A percentile compares a stretch with the other conserved stretches of the same genome.
Conservation (phyloP, 2,888 invertebrate genomes). For the Aspidiotus rigidus region DNA sequence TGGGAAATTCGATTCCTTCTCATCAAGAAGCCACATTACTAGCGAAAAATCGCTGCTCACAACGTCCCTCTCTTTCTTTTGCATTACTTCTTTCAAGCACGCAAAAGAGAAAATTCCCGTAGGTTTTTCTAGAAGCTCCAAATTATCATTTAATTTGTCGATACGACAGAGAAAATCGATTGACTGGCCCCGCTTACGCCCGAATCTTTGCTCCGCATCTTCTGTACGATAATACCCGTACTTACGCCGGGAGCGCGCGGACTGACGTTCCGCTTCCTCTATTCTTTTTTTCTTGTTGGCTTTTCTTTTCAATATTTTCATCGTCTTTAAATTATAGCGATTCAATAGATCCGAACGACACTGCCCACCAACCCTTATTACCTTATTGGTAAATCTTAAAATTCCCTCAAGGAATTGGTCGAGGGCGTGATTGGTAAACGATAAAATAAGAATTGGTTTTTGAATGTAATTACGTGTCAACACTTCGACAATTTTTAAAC, state of each 20-base stretch:
- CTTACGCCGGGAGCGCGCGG: too few species aligned
- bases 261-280: too few species aligned
- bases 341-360: too few species aligned
- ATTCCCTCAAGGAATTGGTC: slow-evolving; percentile 75
- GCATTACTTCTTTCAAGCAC: neutral
- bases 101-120: neutral
- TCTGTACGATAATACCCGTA: too few species aligned
- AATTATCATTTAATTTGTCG: neutral
- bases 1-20: neutral
- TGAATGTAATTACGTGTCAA: slow-evolving; percentile 15
- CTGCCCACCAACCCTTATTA: slow-evolving; percentile 55
- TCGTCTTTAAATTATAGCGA: too few species aligned
- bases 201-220: too few species aligned
- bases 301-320: neutral
- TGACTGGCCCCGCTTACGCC: neutral
- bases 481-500: slow-evolving; percentile 60
- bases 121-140: neutral
- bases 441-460: slow-evolving; percentile 57
- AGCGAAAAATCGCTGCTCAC: neutral
- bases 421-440: slow-evolving; percentile 77
- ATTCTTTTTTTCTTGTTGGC: neutral
- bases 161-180: neutral
- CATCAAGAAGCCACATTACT: neutral
- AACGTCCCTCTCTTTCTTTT: neutral
- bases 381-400: slow-evolving; percentile 49